Evolutionary conservation across 2,113 vertebrate species (phyloP), one percentile per base, ranked within the genome.

Genomic region (Tringa solitaria): DNA sequence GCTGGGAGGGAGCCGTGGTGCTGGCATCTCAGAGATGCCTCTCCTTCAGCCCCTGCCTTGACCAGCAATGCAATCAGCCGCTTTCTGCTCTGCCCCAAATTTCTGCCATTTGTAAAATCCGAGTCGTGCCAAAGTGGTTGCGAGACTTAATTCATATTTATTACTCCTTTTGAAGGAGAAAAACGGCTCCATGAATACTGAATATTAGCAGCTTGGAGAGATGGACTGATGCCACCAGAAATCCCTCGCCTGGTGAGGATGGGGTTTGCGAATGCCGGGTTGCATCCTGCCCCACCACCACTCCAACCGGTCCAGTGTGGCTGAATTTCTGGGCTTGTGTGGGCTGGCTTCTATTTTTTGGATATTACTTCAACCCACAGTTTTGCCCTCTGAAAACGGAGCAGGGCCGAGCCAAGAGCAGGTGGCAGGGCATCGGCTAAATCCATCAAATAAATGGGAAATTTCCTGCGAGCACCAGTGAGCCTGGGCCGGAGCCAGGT

Each of bases 401-500:
- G 72, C 72, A 56, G 88, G 46, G 59, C 84, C 93, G 90, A 97
- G 85, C 88, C 88, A 81, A 64, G 88, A 94, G 90, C 93, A 95
- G 95, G 95, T 93, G 93, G 93, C 83, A 93, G 60, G 30, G 60
- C 93, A 77, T 22, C 0, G 10, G 72, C 67, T 61, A 39, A 84
- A 92, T 94, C 90, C 76, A 75, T 95, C 92, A 94, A 46, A 50
- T 84, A 81, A 94, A 94, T 90, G 93, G 90, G 91, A 95, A 76
- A 93, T 64, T 87, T 94, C 78, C 90, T 94, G 61, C 4, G 64
- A 96, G 73, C 63, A 80, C 75, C 60, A 92, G 92, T 8, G 41
- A 80, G 80, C 76, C 92, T 96, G 96, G 93, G 64, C 69, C 12
- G 10, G 24, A 93, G 96, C 96, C 95, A 97, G 68, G 56, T 87